phyloP scores from a whole-genome alignment of 2,888 invertebrate genomes.

The Drosophila ochracea region DNA sequence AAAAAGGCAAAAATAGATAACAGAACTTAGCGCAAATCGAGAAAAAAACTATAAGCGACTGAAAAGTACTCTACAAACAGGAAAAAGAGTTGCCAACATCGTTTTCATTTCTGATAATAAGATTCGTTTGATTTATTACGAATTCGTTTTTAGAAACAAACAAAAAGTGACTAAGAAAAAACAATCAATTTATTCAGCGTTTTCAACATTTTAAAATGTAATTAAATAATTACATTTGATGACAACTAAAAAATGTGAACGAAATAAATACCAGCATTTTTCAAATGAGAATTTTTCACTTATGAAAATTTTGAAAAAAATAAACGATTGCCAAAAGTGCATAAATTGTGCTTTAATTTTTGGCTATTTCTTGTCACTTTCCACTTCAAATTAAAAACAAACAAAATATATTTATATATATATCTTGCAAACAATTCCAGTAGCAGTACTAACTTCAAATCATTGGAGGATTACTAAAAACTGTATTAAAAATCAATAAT shows the following conservation, averaged over 20 bases:
- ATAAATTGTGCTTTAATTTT: no score
- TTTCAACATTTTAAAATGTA: background rate
- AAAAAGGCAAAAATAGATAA: conserved; percentile 28
- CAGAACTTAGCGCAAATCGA: conserved; percentile 17
- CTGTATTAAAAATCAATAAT: background rate
- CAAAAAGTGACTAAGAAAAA: background rate
- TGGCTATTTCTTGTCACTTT: background rate
- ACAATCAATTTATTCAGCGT: background rate
- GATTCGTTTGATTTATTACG: background rate
- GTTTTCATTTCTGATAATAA: background rate
- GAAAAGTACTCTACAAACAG: conserved; percentile 12
- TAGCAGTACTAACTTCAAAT: background rate
- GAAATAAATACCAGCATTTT: background rate
- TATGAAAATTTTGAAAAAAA: background rate
- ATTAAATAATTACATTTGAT: background rate
- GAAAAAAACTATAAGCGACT: background rate
- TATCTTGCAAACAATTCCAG: background rate
- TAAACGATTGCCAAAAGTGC: background rate
- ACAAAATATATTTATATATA: background rate
- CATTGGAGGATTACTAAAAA: no score
- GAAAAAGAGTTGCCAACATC: background rate
- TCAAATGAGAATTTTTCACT: background rate
- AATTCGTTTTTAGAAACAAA: background rate
- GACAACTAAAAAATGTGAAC: background rate
- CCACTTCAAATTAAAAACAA: background rate